A percentile compares a stretch with the other conserved stretches of the same genome.
Conservation (phyloP, 2,797 vertebrate species). For the Hafferia zeledoni region DNA sequence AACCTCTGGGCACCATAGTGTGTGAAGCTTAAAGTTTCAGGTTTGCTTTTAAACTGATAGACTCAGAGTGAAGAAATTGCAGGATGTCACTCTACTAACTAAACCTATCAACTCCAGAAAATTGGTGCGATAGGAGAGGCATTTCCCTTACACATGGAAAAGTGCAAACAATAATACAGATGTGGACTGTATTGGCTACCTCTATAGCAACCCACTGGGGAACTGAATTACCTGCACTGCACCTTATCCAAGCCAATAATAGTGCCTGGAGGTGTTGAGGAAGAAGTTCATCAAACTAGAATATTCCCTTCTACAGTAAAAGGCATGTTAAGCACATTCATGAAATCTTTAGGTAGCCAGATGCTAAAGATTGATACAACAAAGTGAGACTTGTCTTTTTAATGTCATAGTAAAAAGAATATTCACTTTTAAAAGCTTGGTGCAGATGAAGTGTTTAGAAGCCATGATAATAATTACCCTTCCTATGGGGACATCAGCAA, state of each 20-base stretch:
- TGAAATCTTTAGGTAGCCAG: neutral
- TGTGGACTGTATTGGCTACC: neutral
- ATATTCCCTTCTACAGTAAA: neutral
- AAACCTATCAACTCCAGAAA: neutral
- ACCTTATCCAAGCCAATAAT: neutral
- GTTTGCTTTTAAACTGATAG: neutral
- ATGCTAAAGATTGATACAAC: neutral
- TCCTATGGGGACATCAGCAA: accelerated
- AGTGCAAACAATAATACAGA: neutral
- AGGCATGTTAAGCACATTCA: neutral
- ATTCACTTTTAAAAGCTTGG: neutral
- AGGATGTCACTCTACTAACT: neutral
- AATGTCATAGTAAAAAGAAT: neutral
- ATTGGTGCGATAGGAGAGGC: neutral
- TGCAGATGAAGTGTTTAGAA: neutral
- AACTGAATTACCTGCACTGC: neutral
- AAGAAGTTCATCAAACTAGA: neutral
- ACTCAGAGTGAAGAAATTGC: neutral
- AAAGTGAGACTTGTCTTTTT: neutral
- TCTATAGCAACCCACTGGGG: neutral
- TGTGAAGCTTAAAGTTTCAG: neutral
- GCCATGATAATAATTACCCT: neutral
- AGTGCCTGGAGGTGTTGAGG: neutral
- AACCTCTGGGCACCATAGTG: neutral
- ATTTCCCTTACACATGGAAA: neutral